Conservation (phyloP, 2,113 vertebrate genomes). For the Callorhinus ursinus region DNA sequence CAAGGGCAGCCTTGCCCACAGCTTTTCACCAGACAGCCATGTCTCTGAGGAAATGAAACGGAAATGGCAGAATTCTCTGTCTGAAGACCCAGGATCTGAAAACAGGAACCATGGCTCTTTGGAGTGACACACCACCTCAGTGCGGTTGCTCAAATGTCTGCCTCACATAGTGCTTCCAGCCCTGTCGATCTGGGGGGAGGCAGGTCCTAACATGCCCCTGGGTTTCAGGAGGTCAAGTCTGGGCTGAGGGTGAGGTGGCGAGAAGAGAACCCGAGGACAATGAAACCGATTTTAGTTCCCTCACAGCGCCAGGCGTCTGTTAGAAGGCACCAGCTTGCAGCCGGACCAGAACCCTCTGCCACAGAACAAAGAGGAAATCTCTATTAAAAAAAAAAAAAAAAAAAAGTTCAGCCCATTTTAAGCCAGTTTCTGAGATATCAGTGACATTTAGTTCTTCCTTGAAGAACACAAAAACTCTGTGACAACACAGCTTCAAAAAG, state of each 20-base stretch:
- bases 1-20: neutral
- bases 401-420: neutral
- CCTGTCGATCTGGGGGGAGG: fast-evolving
- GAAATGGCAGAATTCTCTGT: neutral
- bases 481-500: neutral
- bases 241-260: neutral
- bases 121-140: neutral
- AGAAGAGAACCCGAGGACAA: neutral
- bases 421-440: neutral
- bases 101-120: neutral
- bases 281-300: neutral
- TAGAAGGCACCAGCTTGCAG: too few relatives aligned
- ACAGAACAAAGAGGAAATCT: neutral
- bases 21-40: neutral
- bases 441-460: slow-evolving; percentile 3
- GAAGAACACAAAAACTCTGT: neutral
- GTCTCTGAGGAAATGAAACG: slow-evolving; percentile 14
- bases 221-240: neutral
- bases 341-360: neutral
- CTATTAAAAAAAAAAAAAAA: neutral
- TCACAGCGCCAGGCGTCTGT: fast-evolving
- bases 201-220: neutral
- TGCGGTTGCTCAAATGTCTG: neutral
- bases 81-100: neutral
- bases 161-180: neutral